Percentiles rank a stretch among this genome's conserved stretches.
phyloP scores from a whole-genome alignment of 2,888 invertebrate genomes.

The Drosophila subquinaria region DNA sequence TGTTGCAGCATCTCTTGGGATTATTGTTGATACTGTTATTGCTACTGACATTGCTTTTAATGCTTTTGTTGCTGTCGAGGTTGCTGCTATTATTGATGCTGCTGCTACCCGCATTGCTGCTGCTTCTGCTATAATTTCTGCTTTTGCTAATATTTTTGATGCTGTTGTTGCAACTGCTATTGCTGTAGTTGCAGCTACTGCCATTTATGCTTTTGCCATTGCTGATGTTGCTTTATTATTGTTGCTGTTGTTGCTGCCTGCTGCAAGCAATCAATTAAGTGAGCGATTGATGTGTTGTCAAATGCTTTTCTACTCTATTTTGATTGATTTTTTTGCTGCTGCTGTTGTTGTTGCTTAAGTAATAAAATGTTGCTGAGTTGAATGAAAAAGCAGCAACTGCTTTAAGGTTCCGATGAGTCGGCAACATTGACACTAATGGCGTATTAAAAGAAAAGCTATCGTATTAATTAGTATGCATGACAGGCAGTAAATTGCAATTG shows the following conservation, averaged over 20 bases:
- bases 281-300: constrained; percentile 56
- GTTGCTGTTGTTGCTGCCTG: constrained; percentile 17
- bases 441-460: constrained; percentile 36
- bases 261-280: constrained; percentile 68
- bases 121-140: neutral
- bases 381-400: constrained; percentile 11
- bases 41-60: neutral
- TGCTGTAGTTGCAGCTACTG: constrained; percentile 1
- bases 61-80: too few relatives aligned
- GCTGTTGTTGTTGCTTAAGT: constrained; percentile 7
- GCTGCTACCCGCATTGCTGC: neutral
- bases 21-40: neutral
- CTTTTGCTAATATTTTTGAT: constrained; percentile 23
- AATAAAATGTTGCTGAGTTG: constrained; percentile 21
- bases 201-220: neutral
- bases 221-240: constrained; percentile 1
- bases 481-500: constrained; percentile 18
- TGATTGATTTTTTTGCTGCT: constrained; percentile 64
- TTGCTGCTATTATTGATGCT: neutral
- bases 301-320: constrained; percentile 55
- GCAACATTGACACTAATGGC: constrained; percentile 26
- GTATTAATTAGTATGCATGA: constrained; percentile 50
- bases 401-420: constrained; percentile 22
- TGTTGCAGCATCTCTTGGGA: neutral
- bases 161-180: constrained; percentile 1